These are phyloP conservation scores for Hormaphis cornu DNA, from an alignment of 1,140 invertebrate species.

Conservation along the genomic window DNA sequence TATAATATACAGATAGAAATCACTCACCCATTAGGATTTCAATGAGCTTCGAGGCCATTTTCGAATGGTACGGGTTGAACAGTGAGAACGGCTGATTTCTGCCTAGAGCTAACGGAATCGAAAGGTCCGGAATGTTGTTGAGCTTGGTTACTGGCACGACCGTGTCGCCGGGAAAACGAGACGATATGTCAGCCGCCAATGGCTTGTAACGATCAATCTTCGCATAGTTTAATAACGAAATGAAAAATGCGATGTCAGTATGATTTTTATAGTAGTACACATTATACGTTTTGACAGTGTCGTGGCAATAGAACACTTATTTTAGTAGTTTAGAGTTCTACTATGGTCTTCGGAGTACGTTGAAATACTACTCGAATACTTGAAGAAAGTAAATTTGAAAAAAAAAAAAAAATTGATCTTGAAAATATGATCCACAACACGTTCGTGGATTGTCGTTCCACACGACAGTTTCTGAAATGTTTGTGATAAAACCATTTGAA, in stretches of 20 bases:
- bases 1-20: background rate
- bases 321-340: too few species aligned
- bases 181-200: slow-evolving; percentile 30
- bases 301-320: too few species aligned
- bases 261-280: too few species aligned
- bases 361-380: too few species aligned
- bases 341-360: too few species aligned
- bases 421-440: too few species aligned
- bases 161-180: slow-evolving; percentile 28
- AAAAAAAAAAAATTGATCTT: too few species aligned
- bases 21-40: slow-evolving; percentile 58
- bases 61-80: slow-evolving; percentile 61
- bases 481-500: too few species aligned
- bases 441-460: too few species aligned
- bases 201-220: slow-evolving; percentile 48
- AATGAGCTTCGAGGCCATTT: slow-evolving; percentile 57
- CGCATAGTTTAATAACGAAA: slow-evolving; percentile 40
- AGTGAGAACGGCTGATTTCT: slow-evolving; percentile 63
- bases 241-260: background rate
- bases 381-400: too few species aligned
- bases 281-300: too few species aligned
- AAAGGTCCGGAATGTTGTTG: slow-evolving; percentile 60
- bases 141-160: slow-evolving; percentile 50
- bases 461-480: too few species aligned
- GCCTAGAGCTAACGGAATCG: slow-evolving; percentile 53